phyloP scores from a whole-genome alignment of 1,140 invertebrate genomes.

The Ruditapes philippinarum region DNA sequence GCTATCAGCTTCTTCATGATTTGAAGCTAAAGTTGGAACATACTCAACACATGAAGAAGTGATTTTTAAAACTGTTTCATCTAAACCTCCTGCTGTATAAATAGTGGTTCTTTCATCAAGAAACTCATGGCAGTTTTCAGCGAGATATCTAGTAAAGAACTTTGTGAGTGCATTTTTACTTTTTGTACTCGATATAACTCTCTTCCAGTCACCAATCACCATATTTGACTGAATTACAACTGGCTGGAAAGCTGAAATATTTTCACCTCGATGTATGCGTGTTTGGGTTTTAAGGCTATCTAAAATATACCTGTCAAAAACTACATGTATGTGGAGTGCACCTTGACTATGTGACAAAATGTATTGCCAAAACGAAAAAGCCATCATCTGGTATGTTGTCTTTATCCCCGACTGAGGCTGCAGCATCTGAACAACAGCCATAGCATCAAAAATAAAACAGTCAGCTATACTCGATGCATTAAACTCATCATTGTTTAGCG shows the following conservation, averaged over 20 bases:
- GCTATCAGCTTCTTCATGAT: not conserved
- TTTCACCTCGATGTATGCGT: not conserved
- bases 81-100: not conserved
- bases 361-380: not conserved
- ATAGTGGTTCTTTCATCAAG: not conserved
- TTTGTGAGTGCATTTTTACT: not conserved
- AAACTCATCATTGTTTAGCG: not conserved
- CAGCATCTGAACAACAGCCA: slow-evolving; percentile 29
- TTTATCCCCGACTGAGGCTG: not conserved
- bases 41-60: not conserved
- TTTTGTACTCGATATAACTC: not conserved
- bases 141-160: not conserved
- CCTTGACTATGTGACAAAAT: not conserved
- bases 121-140: not conserved
- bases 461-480: not conserved
- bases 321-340: not conserved
- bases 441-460: slow-evolving; percentile 18
- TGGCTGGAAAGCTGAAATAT: not conserved
- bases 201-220: not conserved
- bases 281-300: not conserved
- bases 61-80: not conserved
- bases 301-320: not conserved
- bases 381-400: slow-evolving; percentile 1
- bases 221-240: not conserved
- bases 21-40: not conserved